phyloP scores from a whole-genome alignment of 2,888 invertebrate genomes.

The Loripinus fragilis region DNA sequence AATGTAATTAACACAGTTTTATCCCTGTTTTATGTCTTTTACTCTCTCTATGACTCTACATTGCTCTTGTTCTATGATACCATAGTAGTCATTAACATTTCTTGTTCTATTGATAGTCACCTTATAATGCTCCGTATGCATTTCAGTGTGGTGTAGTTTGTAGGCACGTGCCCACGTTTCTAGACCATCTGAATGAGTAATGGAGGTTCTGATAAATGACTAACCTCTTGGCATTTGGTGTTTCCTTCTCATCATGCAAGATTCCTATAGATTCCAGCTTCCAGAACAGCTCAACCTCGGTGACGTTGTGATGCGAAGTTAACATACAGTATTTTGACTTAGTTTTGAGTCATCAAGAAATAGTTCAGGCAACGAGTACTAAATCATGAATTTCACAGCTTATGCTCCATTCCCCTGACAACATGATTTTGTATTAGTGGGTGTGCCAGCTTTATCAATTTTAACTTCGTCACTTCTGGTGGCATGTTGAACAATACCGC shows the following conservation, averaged over 20 bases:
- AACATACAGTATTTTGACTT: too few relatives aligned
- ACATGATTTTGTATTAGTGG: constrained; percentile 35
- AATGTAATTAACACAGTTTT: constrained; percentile 32
- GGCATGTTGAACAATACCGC: constrained; percentile 15
- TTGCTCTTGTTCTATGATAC: constrained; percentile 25
- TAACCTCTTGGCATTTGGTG: neutral
- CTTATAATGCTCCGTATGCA: constrained; percentile 25
- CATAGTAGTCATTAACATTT: constrained; percentile 24
- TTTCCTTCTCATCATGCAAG: constrained; percentile 4
- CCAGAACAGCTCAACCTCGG: too few relatives aligned
- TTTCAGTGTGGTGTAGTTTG: constrained; percentile 20
- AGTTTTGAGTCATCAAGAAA: too few relatives aligned
- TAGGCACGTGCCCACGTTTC: constrained; percentile 28
- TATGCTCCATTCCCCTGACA: constrained; percentile 43
- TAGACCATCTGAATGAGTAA: constrained; percentile 31
- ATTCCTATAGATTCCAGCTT: too few relatives aligned
- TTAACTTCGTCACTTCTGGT: neutral
- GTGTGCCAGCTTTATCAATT: constrained; percentile 38
- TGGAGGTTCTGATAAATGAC: constrained; percentile 6
- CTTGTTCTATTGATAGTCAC: constrained; percentile 18
- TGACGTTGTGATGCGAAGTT: too few relatives aligned
- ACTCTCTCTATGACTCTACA: constrained; percentile 33
- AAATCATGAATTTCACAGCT: constrained; percentile 39
- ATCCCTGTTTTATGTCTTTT: neutral
- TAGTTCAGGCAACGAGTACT: too few relatives aligned